Percentiles rank a stretch among this genome's conserved stretches.
Evolutionary conservation across 30 jellyfish, hydroid and myxozoan genomes (phyloP).

Genomic region (Aurelia sp.): DNA sequence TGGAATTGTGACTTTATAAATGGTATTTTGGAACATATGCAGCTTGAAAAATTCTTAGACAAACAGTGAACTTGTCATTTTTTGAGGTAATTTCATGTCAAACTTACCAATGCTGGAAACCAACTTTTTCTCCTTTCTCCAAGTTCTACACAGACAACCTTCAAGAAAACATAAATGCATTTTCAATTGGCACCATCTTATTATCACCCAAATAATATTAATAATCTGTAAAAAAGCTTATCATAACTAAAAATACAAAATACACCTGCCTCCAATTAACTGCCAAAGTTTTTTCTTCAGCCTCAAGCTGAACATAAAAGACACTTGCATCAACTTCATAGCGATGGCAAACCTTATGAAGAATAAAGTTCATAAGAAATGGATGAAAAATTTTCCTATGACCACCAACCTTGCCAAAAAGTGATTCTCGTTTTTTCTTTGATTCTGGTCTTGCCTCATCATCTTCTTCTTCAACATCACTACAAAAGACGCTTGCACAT

Average conservation of each 20-base stretch:
- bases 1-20: too few relatives aligned
- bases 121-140: slow-evolving; percentile 97
- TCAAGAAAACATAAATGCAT: not conserved
- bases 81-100: not conserved
- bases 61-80: not conserved
- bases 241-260: too few relatives aligned
- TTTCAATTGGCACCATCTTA: too few relatives aligned
- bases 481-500: not conserved
- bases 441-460: slow-evolving; percentile 53
- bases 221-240: too few relatives aligned
- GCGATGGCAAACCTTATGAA: not conserved
- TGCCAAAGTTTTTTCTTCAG: too few relatives aligned
- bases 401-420: slow-evolving; percentile 80
- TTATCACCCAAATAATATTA: too few relatives aligned
- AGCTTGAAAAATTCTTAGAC: too few relatives aligned
- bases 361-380: not conserved
- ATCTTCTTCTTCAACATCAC: slow-evolving; percentile 73
- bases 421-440: slow-evolving; percentile 58
- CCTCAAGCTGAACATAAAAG: too few relatives aligned
- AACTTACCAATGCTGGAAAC: slow-evolving; percentile 98
- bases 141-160: slow-evolving; percentile 96
- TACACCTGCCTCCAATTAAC: too few relatives aligned
- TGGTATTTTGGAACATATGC: too few relatives aligned
- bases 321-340: too few relatives aligned
- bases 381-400: not conserved